These are phyloP conservation scores for Seira ritae DNA, from an alignment of 2,888 invertebrate genomes.

Conservation along the genomic window DNA sequence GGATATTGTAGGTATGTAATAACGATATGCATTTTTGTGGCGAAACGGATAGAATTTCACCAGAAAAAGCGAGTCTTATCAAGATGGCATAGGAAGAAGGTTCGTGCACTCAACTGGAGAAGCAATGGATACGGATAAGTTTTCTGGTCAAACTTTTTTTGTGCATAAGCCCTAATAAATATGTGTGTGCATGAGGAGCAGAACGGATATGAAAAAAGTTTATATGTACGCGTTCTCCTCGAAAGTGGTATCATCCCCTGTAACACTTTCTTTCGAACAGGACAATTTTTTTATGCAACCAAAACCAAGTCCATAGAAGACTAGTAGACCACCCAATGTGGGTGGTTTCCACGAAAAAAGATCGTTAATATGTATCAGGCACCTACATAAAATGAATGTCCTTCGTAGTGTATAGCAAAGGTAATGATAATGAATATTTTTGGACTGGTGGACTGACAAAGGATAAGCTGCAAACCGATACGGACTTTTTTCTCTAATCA, in stretches of 20 bases:
- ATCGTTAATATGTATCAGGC: background rate
- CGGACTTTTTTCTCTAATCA: background rate
- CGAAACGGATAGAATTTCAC: constrained; percentile 61
- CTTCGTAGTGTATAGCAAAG: background rate
- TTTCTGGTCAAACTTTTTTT: constrained; percentile 16
- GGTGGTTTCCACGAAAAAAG: constrained; percentile 25
- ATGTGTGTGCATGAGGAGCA: background rate
- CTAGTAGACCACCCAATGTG: constrained; percentile 52
- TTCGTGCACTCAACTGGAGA: background rate
- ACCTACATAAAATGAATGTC: background rate
- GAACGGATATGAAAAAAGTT: constrained; percentile 9
- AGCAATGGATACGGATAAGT: background rate
- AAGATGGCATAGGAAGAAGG: background rate
- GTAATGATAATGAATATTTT: background rate
- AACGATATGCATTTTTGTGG: constrained; percentile 38
- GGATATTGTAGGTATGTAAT: background rate
- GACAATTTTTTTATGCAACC: constrained; percentile 21
- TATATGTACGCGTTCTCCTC: background rate
- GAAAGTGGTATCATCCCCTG: background rate
- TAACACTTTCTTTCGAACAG: constrained; percentile 3
- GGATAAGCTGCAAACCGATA: background rate
- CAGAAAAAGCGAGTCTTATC: constrained; percentile 55
- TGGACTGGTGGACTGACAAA: background rate
- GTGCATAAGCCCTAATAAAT: background rate
- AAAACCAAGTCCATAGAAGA: constrained; percentile 17